Evolutionary conservation across 1,140 invertebrate species (phyloP).

Genomic region (Megalopta genalis): DNA sequence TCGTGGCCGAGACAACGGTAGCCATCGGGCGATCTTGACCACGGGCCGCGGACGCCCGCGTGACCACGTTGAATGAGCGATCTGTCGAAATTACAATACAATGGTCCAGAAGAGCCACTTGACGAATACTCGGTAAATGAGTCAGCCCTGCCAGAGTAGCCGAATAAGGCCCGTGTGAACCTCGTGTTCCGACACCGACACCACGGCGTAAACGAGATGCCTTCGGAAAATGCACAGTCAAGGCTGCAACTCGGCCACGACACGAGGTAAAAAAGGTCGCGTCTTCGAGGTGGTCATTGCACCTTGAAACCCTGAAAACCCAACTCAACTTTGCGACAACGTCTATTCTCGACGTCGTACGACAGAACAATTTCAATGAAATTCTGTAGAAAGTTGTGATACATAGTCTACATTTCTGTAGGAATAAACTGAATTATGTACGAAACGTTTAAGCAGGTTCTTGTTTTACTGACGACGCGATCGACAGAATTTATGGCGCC

Average conservation of each 20-base stretch:
- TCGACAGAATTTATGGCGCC: too few relatives aligned
- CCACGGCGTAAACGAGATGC: slow-evolving; percentile 1
- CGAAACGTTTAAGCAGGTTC: too few relatives aligned
- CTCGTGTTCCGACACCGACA: neutral
- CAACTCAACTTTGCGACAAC: too few relatives aligned
- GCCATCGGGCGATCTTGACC: slow-evolving; percentile 29
- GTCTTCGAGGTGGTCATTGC: too few relatives aligned
- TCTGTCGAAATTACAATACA: slow-evolving; percentile 70
- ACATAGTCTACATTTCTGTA: too few relatives aligned
- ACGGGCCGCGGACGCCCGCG: slow-evolving; percentile 22
- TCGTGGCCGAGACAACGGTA: slow-evolving; percentile 38
- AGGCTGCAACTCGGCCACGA: neutral
- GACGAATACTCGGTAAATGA: slow-evolving; percentile 68
- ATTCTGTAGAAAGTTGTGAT: too few relatives aligned
- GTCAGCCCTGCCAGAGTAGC: slow-evolving; percentile 56
- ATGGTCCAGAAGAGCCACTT: slow-evolving; percentile 69
- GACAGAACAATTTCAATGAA: too few relatives aligned
- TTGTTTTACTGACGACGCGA: too few relatives aligned
- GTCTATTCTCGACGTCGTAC: too few relatives aligned
- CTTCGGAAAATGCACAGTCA: slow-evolving; percentile 7
- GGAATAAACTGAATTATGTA: too few relatives aligned
- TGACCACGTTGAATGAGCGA: slow-evolving; percentile 66
- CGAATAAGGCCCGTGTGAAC: slow-evolving; percentile 68
- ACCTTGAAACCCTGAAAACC: too few relatives aligned
- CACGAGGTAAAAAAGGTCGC: too few relatives aligned